These are phyloP conservation scores for Myripristis murdjan DNA, from an alignment of 2,797 vertebrate species.

Conservation along the genomic window DNA sequence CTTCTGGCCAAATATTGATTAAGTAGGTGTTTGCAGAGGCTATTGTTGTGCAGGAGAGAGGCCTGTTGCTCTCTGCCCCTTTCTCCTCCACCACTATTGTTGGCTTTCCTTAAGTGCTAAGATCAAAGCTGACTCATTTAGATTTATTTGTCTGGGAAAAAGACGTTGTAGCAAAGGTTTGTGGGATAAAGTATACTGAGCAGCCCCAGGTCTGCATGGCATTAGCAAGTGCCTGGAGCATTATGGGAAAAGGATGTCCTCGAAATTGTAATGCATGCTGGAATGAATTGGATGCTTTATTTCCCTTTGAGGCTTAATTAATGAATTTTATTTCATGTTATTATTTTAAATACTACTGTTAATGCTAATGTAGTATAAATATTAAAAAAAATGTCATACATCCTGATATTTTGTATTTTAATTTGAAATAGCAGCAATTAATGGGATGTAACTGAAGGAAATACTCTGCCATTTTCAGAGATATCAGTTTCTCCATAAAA, in stretches of 20 bases:
- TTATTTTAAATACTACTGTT: too few species aligned
- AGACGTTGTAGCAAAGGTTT: conserved; percentile 68
- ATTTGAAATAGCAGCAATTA: conserved; percentile 1
- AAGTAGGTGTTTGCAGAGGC: conserved; percentile 98
- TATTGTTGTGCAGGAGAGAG: conserved; percentile 91
- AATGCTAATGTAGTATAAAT: too few species aligned
- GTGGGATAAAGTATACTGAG: conserved; percentile 73
- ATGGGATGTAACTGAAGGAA: not conserved
- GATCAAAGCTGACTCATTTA: conserved; percentile 97
- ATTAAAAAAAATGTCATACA: not conserved
- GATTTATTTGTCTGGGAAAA: conserved; percentile 98
- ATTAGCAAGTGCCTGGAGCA: conserved; percentile 57
- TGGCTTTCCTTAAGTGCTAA: conserved; percentile 90
- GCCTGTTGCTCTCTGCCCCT: conserved; percentile 91
- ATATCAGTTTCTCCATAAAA: conserved; percentile 2
- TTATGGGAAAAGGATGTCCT: conserved; percentile 61
- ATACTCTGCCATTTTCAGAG: not conserved
- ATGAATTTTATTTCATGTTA: conserved; percentile 20
- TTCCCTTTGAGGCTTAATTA: conserved; percentile 29
- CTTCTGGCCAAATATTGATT: conserved; percentile 99
- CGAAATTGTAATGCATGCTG: conserved; percentile 28
- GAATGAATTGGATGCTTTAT: conserved; percentile 49
- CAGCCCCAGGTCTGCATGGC: conserved; percentile 63
- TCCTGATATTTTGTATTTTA: not conserved
- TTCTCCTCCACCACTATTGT: conserved; percentile 94